A percentile compares a stretch with the other conserved stretches of the same genome.
These are phyloP conservation scores for Chloroclystis v-ata DNA, from an alignment of 2,888 invertebrate genomes.

Conservation along the genomic window DNA sequence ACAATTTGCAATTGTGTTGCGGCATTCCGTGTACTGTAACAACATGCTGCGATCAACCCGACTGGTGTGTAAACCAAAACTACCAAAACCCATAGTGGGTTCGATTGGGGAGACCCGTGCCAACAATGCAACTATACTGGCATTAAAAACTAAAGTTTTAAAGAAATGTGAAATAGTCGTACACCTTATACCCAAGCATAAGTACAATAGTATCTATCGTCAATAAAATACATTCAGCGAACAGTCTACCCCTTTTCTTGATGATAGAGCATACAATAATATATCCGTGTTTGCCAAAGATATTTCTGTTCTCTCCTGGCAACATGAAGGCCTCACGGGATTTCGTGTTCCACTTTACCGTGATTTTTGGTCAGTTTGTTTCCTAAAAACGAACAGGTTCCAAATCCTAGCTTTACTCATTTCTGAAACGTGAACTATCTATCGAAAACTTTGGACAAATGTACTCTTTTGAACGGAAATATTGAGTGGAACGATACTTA, in stretches of 20 bases:
- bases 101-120: slow-evolving; percentile 10
- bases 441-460: too few relatives aligned
- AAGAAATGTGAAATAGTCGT: slow-evolving; percentile 24
- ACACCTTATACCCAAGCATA: slow-evolving; percentile 5
- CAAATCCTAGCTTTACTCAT: not conserved
- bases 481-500: too few relatives aligned
- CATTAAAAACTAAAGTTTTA: slow-evolving; percentile 30
- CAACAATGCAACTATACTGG: slow-evolving; percentile 22
- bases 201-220: not conserved
- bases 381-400: slow-evolving; percentile 9
- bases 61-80: too few relatives aligned
- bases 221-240: slow-evolving; percentile 1
- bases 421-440: too few relatives aligned
- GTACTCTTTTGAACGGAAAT: too few relatives aligned
- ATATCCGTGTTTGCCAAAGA: slow-evolving; percentile 11
- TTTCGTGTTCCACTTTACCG: slow-evolving; percentile 14
- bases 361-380: slow-evolving; percentile 24
- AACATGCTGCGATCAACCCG: too few relatives aligned
- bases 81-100: too few relatives aligned
- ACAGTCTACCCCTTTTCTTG: slow-evolving; percentile 9
- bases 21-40: too few relatives aligned
- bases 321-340: slow-evolving; percentile 21
- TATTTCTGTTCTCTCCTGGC: slow-evolving; percentile 13
- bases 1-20: too few relatives aligned
- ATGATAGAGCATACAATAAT: slow-evolving; percentile 8